These are phyloP conservation scores for Pseudorectes ferrugineus DNA, from an alignment of 2,113 vertebrate species.

Conservation along the genomic window DNA sequence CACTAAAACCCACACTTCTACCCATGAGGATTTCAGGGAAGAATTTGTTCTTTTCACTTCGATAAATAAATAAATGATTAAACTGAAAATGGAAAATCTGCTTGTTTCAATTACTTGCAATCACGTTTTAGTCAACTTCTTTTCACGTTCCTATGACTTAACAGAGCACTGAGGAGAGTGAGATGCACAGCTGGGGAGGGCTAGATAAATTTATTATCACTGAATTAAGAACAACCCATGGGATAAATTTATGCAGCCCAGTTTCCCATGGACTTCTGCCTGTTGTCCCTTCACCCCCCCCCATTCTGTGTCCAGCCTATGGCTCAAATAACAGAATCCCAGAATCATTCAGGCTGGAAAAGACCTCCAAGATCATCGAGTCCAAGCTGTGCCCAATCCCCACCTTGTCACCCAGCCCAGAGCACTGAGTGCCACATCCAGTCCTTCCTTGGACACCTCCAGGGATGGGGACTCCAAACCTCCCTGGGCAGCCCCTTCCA, in stretches of 20 bases:
- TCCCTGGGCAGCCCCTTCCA: background rate
- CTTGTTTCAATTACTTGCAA: background rate
- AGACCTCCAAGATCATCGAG: background rate
- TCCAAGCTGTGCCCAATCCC: background rate
- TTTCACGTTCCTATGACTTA: background rate
- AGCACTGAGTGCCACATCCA: background rate
- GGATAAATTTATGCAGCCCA: background rate
- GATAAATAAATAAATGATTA: background rate
- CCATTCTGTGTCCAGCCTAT: background rate
- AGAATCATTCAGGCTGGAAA: background rate
- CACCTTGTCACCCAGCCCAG: background rate
- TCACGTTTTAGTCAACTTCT: background rate
- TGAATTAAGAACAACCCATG: background rate
- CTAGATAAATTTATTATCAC: background rate
- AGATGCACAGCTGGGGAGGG: background rate
- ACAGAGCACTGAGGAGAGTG: background rate
- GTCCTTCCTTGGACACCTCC: background rate
- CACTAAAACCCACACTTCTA: background rate
- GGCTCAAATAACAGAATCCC: background rate
- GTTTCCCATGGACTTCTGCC: background rate
- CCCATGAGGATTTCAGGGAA: background rate
- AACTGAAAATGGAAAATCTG: background rate
- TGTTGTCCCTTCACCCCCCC: background rate
- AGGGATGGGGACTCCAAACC: background rate
- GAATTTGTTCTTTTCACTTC: background rate